Base-by-base conservation (phyloP, 2,113 vertebrate species). In the Indicator maculatus region DNA sequence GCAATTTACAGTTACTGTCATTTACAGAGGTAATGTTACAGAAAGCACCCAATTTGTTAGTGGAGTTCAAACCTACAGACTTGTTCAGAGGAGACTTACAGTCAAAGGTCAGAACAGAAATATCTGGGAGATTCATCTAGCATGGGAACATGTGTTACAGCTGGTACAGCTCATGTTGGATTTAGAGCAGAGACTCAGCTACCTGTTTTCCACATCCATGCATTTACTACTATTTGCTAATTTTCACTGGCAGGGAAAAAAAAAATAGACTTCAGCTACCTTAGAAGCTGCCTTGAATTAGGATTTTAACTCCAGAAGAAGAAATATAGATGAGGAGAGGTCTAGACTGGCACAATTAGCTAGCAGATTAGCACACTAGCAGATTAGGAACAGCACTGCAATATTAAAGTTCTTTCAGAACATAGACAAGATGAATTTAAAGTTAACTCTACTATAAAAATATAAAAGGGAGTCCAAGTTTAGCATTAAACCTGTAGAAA, bases 101-200 rank as follows among this genome's bases (percentile, higher is more conserved):
- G 88, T n/a, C 74, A 90, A 87, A 96, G 81, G 86, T 89, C 88
- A 89, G 30, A 59, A 87, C 55, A 76, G 55, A 93, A 95, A 69
- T 75, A 86, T 84, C n/a, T 82, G 70, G n/a, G 58, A 90, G 80
- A 90, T 82, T 84, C 66, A 61, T 94, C 63, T 75, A 50, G 41
- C 0, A 0, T 55, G 80, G 28, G 26, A 82, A 87, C 94, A 95
- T 83, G 89, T 93, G 73, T 20, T 90, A 77, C 93, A 94, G 90
- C 86, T 96, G 94, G 70, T 92, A 88, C n/a, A 75, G 45, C 77
- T 94, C 90, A 69, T 18, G 11, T 16, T 59, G 88, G 70, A 93
- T 89, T 90, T 86, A 86, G 33, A 92, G 59, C 88, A 78, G 69
- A 93, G 16, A 36, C 64, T 74, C 83, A 69, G 21, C 23, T 81